A percentile compares a stretch with the other conserved stretches of the same genome.
Conservation (phyloP, 2,797 vertebrate species). For the Chlorospingus semifuscus region DNA sequence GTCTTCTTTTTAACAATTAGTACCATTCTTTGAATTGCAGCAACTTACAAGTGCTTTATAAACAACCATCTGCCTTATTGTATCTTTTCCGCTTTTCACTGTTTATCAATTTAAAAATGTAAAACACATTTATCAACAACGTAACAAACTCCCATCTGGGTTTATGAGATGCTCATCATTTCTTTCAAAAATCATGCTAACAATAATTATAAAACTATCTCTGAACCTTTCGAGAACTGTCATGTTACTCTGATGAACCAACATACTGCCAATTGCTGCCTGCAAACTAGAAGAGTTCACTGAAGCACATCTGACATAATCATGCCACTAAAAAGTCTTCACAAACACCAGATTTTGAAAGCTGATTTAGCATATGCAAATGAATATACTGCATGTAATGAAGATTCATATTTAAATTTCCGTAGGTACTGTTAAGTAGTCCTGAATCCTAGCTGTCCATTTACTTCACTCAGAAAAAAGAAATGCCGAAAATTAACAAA, state of each 20-base stretch:
- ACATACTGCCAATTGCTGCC: constrained; percentile 70
- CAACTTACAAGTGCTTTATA: constrained; percentile 67
- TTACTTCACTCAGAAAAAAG: background rate
- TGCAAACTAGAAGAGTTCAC: constrained; percentile 63
- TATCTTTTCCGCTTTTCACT: constrained; percentile 87
- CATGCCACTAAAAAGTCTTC: constrained; percentile 50
- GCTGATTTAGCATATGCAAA: constrained; percentile 65
- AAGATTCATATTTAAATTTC: constrained; percentile 60
- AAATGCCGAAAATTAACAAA: background rate
- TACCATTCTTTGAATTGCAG: constrained; percentile 58
- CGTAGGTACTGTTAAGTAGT: constrained; percentile 21
- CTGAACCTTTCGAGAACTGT: constrained; percentile 61
- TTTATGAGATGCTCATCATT: constrained; percentile 81
- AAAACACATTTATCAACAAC: constrained; percentile 87
- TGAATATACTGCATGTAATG: constrained; percentile 1
- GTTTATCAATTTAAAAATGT: constrained; percentile 89
- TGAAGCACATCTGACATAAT: constrained; percentile 71
- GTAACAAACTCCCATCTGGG: constrained; percentile 90
- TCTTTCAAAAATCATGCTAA: constrained; percentile 79
- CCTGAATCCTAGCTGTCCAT: background rate
- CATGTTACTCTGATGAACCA: constrained; percentile 59
- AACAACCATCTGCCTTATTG: constrained; percentile 88
- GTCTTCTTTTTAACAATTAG: constrained; percentile 61
- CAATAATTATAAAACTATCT: constrained; percentile 74
- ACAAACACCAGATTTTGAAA: constrained; percentile 68